phyloP scores from a whole-genome alignment of 2,797 vertebrate species.

The Eulemur coronatus region DNA sequence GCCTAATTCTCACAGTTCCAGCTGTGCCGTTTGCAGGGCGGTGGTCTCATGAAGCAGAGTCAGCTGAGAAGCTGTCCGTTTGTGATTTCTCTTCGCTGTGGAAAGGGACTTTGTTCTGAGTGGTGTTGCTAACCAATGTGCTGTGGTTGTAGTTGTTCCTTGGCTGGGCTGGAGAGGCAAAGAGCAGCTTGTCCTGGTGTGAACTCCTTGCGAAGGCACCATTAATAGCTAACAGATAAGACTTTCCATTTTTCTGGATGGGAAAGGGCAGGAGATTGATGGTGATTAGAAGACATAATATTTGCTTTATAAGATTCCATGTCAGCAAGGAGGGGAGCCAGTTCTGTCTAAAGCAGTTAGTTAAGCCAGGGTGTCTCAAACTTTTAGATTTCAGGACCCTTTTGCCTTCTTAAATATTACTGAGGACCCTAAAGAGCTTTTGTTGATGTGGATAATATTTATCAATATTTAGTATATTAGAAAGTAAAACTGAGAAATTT shows the following conservation, averaged over 20 bases:
- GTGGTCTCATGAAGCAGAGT: background rate
- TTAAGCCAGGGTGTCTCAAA: background rate
- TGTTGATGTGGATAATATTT: background rate
- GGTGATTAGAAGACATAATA: background rate
- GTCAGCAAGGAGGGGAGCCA: background rate
- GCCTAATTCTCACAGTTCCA: background rate
- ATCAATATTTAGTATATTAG: background rate
- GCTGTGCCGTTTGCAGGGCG: background rate
- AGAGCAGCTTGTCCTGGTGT: background rate
- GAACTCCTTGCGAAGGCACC: background rate
- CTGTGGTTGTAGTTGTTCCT: background rate
- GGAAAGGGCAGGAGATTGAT: background rate
- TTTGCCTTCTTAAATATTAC: background rate
- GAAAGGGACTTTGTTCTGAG: background rate
- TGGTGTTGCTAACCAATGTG: background rate
- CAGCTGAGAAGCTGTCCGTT: background rate
- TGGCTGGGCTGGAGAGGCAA: background rate
- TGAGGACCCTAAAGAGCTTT: background rate
- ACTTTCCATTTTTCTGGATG: background rate
- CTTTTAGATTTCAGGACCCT: background rate
- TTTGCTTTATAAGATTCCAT: background rate
- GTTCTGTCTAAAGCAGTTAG: background rate
- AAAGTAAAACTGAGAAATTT: constrained; percentile 10
- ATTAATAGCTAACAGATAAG: background rate
- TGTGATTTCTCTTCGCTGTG: background rate